Evolutionary conservation across 2,113 vertebrate genomes (phyloP), one percentile per base, ranked within the genome.

Genomic region (Antennarius striatus): DNA sequence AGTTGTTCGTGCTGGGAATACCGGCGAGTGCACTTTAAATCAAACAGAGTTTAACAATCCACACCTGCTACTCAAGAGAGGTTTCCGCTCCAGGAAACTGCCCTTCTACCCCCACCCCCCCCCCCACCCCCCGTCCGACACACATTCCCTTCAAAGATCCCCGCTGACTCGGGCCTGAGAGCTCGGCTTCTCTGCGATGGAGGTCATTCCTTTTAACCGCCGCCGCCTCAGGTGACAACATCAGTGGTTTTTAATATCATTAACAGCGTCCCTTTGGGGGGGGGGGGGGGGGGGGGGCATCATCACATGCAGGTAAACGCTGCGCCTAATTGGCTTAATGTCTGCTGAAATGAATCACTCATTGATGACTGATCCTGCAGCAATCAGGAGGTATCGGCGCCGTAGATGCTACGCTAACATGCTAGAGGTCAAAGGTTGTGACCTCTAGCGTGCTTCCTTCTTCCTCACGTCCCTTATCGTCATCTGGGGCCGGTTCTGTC

Each of bases 281-380:
- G 22, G 1, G 22, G 22, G 22, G 22, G 22, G 1, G 22, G 22
- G 22, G 22, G 22, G 1, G 22, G 22, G 22, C 72, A 58, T 80
- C 54, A 39, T 50, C 46, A 29, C 61, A 63, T 13, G 16, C 55
- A 67, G 72, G 81, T 74, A 49, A 65, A 69, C 49, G 68, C n/a
- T 56, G n/a, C 53, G 58, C 51, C 71, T 73, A 57, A 87, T 72
- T 76, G 77, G 61, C 67, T 77, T 79, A 73, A 77, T 86, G 69
- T 70, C 32, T 29, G 54, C 39, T 63, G 28, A 59, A 57, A 75
- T 79, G 72, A 85, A 86, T 68, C 63, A 56, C 48, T 80, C 59
- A 71, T 86, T 79, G 59, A 63, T 67, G 60, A 86, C 72, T 66
- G 72, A 69, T 67, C 49, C 53, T 49, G 63, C 46, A 75, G 70